Evolutionary conservation across 2,888 invertebrate species (phyloP), one percentile per base, ranked within the genome.

Genomic region (Coleophora deauratella): DNA sequence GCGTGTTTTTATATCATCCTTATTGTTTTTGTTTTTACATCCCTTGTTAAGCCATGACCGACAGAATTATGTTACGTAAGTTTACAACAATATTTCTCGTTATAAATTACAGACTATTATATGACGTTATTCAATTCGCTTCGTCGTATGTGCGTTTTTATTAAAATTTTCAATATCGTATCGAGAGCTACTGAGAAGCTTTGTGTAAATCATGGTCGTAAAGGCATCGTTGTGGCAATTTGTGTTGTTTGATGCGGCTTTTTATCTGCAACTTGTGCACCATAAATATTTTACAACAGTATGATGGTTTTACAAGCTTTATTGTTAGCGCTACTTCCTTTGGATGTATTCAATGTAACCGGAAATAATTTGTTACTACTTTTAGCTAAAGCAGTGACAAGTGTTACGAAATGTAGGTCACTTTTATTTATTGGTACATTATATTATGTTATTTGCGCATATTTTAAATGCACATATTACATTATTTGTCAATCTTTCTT

Each of bases 221-320:
- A 59, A 52, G 46, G 47, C 47, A 58, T 70, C 62, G 65, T 66
- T 66, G 62, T 59, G 57, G 57, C 62, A 62, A 71, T 70, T 64
- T 63, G 62, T 62, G 52, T 52, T 58, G 54, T 60, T 62, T 63
- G 59, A 65, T 60, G 51, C 55, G 48, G 50, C 54, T 56, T 58
- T 62, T 68, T 72, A 55, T 57, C 58, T 56, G 45, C 52, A 38
- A 37, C 38, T 28, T 41, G 40, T 54, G 50, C 50, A 45, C 56
- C 59, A 59, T 77, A 73, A 76, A 76, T 71, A 68, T 68, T 74
- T 72, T 70, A 75, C 61, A 64, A 62, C 61, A 56, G 50, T 52
- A 59, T 61, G 52, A 64, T 62, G 62, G 52, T 57, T 70, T 70
- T 69, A 72, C 54, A 52, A 56, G 56, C 52, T 47, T 59, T 60